A percentile compares a stretch with the other conserved stretches of the same genome.
Evolutionary conservation across 1,140 invertebrate species (phyloP).

Genomic region (Zelostemma sp.): DNA sequence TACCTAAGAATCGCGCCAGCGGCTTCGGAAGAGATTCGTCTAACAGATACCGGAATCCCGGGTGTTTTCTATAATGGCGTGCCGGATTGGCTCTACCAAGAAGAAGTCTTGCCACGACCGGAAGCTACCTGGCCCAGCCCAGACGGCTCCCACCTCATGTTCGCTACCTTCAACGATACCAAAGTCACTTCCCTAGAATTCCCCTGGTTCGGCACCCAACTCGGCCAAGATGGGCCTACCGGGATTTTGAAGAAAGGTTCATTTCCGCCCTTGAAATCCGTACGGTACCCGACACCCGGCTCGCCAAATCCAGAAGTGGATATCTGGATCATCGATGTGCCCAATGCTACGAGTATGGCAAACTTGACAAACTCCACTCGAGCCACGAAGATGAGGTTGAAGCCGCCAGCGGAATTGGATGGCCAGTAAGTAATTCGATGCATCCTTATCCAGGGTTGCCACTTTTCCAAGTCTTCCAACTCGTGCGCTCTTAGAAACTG

Average conservation of each 20-base stretch:
- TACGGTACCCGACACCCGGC: conserved; percentile 88
- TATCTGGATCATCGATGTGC: conserved; percentile 84
- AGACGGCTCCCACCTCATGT: conserved; percentile 85
- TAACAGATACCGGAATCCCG: conserved; percentile 82
- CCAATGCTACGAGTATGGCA: conserved; percentile 67
- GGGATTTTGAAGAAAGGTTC: conserved; percentile 56
- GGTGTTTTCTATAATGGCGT: conserved; percentile 90
- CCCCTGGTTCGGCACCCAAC: conserved; percentile 78
- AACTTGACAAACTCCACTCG: conserved; percentile 40
- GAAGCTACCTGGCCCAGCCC: conserved; percentile 88
- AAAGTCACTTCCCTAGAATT: conserved; percentile 73
- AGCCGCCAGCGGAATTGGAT: conserved; percentile 77
- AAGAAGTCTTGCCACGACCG: conserved; percentile 81
- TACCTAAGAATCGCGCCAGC: conserved; percentile 80
- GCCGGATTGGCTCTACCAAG: conserved; percentile 95
- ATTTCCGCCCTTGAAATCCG: conserved; percentile 81
- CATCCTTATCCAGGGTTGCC: too few species aligned
- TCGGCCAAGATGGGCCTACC: conserved; percentile 54
- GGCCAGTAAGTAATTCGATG: conserved; percentile 74
- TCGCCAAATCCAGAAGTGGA: conserved; percentile 85
- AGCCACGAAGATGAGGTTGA: conserved; percentile 74
- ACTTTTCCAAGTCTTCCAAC: too few species aligned
- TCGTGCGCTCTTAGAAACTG: too few species aligned
- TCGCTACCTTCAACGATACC: conserved; percentile 89
- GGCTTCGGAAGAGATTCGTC: conserved; percentile 74